Conservation (phyloP, 2,888 invertebrate genomes). For the Yponomeuta plumbellus region DNA sequence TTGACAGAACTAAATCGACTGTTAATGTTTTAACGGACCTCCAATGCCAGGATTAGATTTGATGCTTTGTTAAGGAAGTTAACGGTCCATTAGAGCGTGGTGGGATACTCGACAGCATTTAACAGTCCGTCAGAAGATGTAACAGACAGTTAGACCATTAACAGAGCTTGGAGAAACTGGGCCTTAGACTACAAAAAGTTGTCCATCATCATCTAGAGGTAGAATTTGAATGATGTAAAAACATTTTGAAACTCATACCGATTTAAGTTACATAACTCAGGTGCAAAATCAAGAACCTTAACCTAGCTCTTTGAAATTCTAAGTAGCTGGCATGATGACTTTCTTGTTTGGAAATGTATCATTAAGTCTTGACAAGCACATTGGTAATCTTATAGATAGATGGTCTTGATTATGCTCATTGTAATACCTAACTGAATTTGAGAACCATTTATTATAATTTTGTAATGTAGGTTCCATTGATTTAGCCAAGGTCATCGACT, state of each 20-base stretch:
- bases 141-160: no score
- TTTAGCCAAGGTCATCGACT: neutral
- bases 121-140: no score
- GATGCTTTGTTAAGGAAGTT: no score
- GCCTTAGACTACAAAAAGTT: neutral
- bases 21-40: no score
- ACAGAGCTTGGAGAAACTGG: no score
- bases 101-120: no score
- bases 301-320: neutral
- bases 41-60: no score
- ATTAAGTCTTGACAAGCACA: neutral
- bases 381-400: neutral
- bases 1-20: no score
- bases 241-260: neutral
- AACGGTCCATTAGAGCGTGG: no score
- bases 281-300: neutral
- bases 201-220: neutral
- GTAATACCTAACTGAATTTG: neutral
- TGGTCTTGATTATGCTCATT: no score
- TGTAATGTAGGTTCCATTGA: neutral
- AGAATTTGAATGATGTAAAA: neutral
- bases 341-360: neutral
- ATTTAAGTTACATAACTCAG: neutral
- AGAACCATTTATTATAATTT: neutral
- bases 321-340: neutral